Base-by-base conservation (phyloP, 2,888 invertebrate genomes). In the Volucella inanis region DNA sequence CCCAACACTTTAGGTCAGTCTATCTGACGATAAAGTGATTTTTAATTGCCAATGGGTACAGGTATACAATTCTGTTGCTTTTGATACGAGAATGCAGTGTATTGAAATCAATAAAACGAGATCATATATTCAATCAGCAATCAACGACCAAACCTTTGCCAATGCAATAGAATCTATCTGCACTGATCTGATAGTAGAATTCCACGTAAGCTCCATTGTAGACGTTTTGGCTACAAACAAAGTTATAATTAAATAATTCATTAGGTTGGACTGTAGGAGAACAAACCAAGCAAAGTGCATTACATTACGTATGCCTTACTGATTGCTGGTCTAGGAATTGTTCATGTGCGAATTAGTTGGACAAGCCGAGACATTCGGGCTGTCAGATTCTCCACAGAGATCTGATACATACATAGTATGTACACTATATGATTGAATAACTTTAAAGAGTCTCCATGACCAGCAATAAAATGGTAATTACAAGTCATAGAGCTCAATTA, bases 391-490 rank as follows among this genome's bases (percentile, higher is more conserved):
- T 54, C 43, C 55, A 70, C 64, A 72, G 14, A 68, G 75, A 45
- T 62, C 59, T 61, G 47, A 57, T 64, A 75, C 47, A 70, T 59
- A 31, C 47, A 31, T 45, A 50, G 3, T 4, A 22, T 22, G 0
- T 1, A 3, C 1, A 0, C 3, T 22, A 22, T 4, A 22, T 0
- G 3, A 4, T 22, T 2, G 3, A 22, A 68, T 43, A 65, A 55
- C 71, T 76, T 54, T 49, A 71, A 62, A 77, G 77, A 64, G 74
- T 74, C 59, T 78, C 67, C 76, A 81, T 72, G 85, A 54, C 59
- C 62, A 68, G 81, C 85, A 81, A 81, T 81, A 77, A 81, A 85
- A 85, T 85, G 81, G 72, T 85, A 85, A 85, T 85, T 85, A 85
- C 81, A 59, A 80, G 70, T 75, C 71, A 76, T 75, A 71, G 76